These are phyloP conservation scores for Calosoma granatense DNA, from an alignment of 1,140 invertebrate genomes.

Conservation along the genomic window DNA sequence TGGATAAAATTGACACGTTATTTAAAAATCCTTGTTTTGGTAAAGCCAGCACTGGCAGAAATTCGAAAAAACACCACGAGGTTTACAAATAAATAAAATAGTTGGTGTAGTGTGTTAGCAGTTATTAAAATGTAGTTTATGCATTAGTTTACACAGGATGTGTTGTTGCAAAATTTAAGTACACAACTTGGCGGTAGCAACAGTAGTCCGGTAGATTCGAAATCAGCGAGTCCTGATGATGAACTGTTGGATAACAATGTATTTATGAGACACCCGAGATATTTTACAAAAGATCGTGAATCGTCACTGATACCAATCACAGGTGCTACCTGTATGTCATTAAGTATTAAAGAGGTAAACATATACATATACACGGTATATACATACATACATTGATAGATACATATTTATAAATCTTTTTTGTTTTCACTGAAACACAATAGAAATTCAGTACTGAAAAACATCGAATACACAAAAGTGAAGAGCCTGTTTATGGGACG, in stretches of 20 bases:
- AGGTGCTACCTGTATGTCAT: background rate
- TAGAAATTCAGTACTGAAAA: too few relatives aligned
- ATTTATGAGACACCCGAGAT: background rate
- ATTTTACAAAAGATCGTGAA: background rate
- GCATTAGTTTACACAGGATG: background rate
- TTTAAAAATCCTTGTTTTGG: background rate
- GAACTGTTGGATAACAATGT: background rate
- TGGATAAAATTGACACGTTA: background rate
- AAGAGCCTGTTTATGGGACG: background rate
- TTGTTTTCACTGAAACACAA: background rate
- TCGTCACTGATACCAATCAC: background rate
- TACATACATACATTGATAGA: background rate
- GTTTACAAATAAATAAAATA: too few relatives aligned
- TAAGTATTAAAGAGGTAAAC: background rate
- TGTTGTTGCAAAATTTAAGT: background rate
- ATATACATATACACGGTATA: background rate
- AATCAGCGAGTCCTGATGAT: background rate
- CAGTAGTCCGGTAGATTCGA: background rate
- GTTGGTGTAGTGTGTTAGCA: too few relatives aligned
- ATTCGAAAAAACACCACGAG: too few relatives aligned
- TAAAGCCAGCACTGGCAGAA: too few relatives aligned
- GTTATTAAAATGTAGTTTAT: background rate
- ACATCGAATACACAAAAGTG: background rate
- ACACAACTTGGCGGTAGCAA: background rate
- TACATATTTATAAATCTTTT: background rate